Base-by-base conservation (phyloP, 2,888 invertebrate species). In the Philaethria dido region DNA sequence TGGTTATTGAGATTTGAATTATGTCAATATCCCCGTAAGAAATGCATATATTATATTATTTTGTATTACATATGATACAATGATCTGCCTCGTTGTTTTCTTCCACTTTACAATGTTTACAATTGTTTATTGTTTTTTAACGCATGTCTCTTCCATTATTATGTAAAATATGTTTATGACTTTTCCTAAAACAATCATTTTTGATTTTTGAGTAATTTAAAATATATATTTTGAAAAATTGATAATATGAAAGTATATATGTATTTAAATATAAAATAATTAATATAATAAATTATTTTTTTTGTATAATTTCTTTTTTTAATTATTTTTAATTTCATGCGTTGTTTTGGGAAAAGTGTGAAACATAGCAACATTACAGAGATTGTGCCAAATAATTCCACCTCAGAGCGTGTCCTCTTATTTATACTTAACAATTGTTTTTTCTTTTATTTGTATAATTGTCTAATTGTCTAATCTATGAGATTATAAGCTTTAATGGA, bases 401-500 rank as follows among this genome's bases (percentile, higher is more conserved):
- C 50, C 29, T 33, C 60, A 33, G 44, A 14, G 16, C 44, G 16
- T 45, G 16, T 59, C 13, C 33, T 18, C 54, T 36, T 22, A 14
- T 16, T 16, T 25, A n/a, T n/a, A n/a, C n/a, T n/a, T n/a, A n/a
- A n/a, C n/a, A n/a, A n/a, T n/a, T n/a, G n/a, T n/a, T n/a, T n/a
- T n/a, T n/a, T n/a, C n/a, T n/a, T n/a, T n/a, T n/a, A n/a, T n/a
- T n/a, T n/a, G n/a, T n/a, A n/a, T n/a, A n/a, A n/a, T n/a, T n/a
- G n/a, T n/a, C n/a, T n/a, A n/a, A n/a, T 36, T 39, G 18, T 54
- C 29, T 54, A 18, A 29, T 20, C 20, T 59, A 39, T 59, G 65
- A 65, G 65, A 65, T 65, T 65, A 65, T 65, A 20, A 47, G 57
- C 47, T 64, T 64, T 64, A 63, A 45, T 57, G 11, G 13, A 42